phyloP scores from a whole-genome alignment of 2,888 invertebrate species.

The Chrysopilus asiliformis region DNA sequence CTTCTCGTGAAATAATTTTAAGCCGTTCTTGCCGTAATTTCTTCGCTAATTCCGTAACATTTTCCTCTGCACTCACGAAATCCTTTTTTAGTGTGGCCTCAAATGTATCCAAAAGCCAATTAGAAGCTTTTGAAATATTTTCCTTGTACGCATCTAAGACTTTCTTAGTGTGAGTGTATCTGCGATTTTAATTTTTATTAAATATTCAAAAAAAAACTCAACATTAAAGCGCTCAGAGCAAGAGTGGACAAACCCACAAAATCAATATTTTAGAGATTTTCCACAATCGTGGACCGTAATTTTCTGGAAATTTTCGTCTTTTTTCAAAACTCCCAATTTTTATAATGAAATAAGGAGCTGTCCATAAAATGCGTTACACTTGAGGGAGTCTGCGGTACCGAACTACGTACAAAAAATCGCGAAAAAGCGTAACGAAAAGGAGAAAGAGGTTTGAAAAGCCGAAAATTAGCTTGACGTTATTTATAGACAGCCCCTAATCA shows the following conservation, averaged over 20 bases:
- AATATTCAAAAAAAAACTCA: neutral
- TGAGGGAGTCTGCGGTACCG: too few relatives aligned
- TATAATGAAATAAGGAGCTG: too few relatives aligned
- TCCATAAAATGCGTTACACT: too few relatives aligned
- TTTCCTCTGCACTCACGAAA: constrained; percentile 29
- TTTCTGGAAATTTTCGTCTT: neutral
- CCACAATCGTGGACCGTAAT: neutral
- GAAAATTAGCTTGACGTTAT: too few relatives aligned
- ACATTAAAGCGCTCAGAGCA: neutral
- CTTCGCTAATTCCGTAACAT: constrained; percentile 24
- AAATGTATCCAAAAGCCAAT: constrained; percentile 32
- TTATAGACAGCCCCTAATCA: too few relatives aligned
- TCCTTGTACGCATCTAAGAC: constrained; percentile 27
- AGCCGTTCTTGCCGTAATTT: constrained; percentile 28
- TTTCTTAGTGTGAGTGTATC: constrained; percentile 30
- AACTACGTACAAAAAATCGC: too few relatives aligned
- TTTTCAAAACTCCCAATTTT: too few relatives aligned
- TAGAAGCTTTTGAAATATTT: constrained; percentile 28
- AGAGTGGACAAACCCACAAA: neutral
- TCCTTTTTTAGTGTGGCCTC: constrained; percentile 29
- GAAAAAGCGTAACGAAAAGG: too few relatives aligned
- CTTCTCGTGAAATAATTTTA: constrained; percentile 23
- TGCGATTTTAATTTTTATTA: too few relatives aligned
- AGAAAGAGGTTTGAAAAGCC: too few relatives aligned
- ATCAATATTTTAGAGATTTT: neutral